Conservation (phyloP, 2,888 invertebrate species). For the Rhamnusium bicolor region DNA sequence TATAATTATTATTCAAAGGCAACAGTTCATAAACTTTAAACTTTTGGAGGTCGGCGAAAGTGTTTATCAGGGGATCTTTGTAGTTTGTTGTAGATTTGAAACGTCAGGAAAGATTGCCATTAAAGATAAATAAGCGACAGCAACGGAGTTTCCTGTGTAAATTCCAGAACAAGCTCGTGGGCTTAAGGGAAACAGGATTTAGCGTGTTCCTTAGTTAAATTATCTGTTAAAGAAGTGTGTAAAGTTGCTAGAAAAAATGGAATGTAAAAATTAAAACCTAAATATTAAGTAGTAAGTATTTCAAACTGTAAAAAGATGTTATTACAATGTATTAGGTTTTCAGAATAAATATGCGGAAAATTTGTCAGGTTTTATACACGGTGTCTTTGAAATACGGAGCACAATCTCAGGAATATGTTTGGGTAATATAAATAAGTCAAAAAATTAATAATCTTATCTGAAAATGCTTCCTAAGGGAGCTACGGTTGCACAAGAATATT, state of each 20-base stretch:
- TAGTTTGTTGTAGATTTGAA: slow-evolving; percentile 5
- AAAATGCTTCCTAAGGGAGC: no score
- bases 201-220: neutral
- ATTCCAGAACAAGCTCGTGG: neutral
- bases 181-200: neutral
- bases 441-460: no score
- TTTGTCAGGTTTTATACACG: no score
- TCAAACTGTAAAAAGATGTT: no score
- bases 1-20: slow-evolving; percentile 26
- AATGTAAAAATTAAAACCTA: no score
- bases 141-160: neutral
- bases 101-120: slow-evolving; percentile 17
- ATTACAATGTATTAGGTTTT: no score
- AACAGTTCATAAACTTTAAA: slow-evolving; percentile 30
- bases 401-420: no score
- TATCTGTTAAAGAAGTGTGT: neutral
- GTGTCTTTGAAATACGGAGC: no score
- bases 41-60: slow-evolving; percentile 8
- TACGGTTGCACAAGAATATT: no score
- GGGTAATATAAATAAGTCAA: no score
- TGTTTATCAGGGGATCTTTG: slow-evolving; percentile 23
- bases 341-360: no score
- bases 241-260: neutral
- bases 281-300: no score
- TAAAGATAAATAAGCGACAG: slow-evolving; percentile 1